These are phyloP conservation scores for Pampusana beccarii DNA, from an alignment of 2,113 vertebrate genomes.

Conservation along the genomic window DNA sequence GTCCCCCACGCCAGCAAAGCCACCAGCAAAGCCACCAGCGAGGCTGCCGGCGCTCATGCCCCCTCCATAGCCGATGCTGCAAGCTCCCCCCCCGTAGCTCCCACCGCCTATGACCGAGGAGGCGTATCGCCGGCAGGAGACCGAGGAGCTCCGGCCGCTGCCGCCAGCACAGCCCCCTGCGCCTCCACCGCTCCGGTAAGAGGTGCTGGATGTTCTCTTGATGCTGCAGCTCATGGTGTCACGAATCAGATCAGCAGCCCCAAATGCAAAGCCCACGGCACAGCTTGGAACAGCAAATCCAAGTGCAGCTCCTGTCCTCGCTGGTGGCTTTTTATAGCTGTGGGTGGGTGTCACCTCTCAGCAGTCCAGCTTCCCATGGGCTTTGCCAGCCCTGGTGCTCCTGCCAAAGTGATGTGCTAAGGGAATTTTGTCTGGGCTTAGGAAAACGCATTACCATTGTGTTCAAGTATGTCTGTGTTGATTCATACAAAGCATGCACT, in stretches of 20 bases:
- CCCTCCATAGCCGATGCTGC: background rate
- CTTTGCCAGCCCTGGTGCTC: background rate
- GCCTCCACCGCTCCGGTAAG: slow-evolving; percentile 12
- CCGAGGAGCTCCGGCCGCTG: background rate
- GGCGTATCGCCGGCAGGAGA: background rate
- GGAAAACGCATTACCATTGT: slow-evolving; percentile 16
- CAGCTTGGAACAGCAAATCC: background rate
- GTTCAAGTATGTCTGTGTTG: slow-evolving; percentile 41
- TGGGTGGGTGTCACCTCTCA: slow-evolving; percentile 23
- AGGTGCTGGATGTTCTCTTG: slow-evolving; percentile 38
- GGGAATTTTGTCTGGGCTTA: background rate
- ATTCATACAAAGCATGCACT: slow-evolving; percentile 8
- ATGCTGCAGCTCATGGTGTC: slow-evolving; percentile 48
- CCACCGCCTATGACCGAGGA: background rate
- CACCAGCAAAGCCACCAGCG: background rate
- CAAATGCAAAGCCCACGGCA: background rate
- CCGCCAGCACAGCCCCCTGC: too few relatives aligned
- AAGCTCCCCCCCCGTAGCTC: background rate
- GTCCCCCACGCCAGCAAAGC: slow-evolving; percentile 16
- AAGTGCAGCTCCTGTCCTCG: background rate
- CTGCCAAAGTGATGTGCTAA: slow-evolving; percentile 27
- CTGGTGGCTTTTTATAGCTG: background rate
- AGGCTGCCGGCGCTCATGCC: background rate
- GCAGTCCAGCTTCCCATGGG: slow-evolving; percentile 34
- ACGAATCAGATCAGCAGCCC: background rate